These are phyloP conservation scores for Parnassius orleans DNA, from an alignment of 2,888 invertebrate species.

Conservation along the genomic window DNA sequence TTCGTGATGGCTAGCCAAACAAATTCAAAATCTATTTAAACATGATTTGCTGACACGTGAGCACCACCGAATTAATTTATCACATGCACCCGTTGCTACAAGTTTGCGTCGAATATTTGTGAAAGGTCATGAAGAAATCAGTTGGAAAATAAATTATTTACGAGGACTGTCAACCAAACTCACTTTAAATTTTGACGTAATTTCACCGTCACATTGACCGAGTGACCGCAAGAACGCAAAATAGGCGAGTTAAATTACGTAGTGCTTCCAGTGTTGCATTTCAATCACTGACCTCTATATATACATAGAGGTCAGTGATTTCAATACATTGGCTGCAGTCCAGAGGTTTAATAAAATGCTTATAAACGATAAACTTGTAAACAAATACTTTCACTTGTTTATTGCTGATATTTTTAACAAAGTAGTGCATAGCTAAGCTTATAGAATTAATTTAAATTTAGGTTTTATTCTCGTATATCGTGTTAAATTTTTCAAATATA, in stretches of 20 bases:
- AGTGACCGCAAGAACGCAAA: not conserved
- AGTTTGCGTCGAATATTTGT: not conserved
- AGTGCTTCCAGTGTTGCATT: not conserved
- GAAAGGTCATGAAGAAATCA: constrained; percentile 1
- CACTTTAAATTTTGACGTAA: not conserved
- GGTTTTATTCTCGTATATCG: no score
- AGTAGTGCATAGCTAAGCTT: not conserved
- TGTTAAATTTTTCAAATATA: no score
- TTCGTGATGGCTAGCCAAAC: constrained; percentile 4
- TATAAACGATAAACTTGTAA: not conserved
- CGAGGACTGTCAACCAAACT: not conserved
- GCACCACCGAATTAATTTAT: not conserved
- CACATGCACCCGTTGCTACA: not conserved
- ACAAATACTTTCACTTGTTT: not conserved
- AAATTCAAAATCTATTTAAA: not conserved
- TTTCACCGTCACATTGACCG: not conserved
- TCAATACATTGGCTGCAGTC: not conserved
- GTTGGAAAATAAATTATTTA: not conserved
- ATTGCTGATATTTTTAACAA: not conserved
- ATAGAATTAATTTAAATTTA: no score
- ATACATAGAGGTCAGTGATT: no score
- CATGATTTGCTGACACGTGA: not conserved
- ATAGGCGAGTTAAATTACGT: no score
- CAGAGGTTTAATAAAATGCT: not conserved
- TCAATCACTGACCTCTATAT: no score